phyloP scores from a whole-genome alignment of 1,140 invertebrate species.

The Ostrea denselamellosa region DNA sequence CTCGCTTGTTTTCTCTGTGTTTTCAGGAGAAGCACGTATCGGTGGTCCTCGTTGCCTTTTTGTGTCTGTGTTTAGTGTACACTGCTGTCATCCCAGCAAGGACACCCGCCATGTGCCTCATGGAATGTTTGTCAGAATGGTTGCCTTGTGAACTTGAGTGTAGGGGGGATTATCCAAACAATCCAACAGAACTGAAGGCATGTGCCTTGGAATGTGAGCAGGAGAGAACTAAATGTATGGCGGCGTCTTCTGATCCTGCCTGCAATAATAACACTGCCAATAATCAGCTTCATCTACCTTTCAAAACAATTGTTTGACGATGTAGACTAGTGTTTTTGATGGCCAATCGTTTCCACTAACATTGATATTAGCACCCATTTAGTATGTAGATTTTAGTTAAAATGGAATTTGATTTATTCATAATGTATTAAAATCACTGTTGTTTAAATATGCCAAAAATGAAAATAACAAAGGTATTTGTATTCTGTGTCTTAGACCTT shows the following conservation, averaged over 20 bases:
- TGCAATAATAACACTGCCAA: background rate
- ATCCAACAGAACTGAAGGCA: background rate
- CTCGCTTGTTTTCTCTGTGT: too few relatives aligned
- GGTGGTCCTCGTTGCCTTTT: background rate
- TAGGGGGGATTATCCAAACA: background rate
- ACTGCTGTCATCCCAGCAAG: background rate
- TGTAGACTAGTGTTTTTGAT: background rate
- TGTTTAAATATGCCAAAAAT: too few relatives aligned
- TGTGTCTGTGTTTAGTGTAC: slow-evolving; percentile 9
- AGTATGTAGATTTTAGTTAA: too few relatives aligned
- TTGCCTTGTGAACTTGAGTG: background rate
- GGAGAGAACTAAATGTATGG: background rate
- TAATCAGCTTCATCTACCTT: background rate
- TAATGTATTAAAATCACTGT: too few relatives aligned
- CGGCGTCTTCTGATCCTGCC: background rate
- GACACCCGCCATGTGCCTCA: background rate
- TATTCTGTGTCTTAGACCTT: too few relatives aligned
- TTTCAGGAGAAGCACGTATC: background rate
- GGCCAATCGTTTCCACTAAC: background rate
- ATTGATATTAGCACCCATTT: too few relatives aligned
- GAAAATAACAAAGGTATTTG: too few relatives aligned
- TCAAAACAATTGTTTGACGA: background rate
- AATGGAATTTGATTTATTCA: too few relatives aligned
- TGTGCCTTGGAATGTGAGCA: background rate
- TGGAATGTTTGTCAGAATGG: slow-evolving; percentile 1